Percentiles rank a stretch among this genome's conserved stretches.
These are phyloP conservation scores for Heptranchias perlo DNA, from an alignment of 2,113 vertebrate species.

Conservation along the genomic window DNA sequence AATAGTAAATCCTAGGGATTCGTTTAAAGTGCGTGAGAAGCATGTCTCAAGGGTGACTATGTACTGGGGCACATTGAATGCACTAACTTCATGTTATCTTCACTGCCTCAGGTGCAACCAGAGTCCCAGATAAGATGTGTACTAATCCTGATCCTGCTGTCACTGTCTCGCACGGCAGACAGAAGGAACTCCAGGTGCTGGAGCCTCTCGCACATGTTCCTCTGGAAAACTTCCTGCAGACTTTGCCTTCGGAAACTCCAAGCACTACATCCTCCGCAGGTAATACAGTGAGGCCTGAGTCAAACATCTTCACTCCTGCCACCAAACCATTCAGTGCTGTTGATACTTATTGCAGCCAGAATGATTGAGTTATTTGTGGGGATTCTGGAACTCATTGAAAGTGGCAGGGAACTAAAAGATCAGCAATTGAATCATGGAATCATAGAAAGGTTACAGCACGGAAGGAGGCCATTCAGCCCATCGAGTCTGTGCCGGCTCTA, in stretches of 20 bases:
- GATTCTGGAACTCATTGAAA: background rate
- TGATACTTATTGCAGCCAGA: background rate
- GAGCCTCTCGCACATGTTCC: constrained; percentile 79
- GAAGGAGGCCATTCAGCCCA: too few relatives aligned
- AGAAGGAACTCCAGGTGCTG: constrained; percentile 64
- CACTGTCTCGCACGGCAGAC: constrained; percentile 53
- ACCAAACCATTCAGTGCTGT: background rate
- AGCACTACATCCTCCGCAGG: constrained; percentile 38
- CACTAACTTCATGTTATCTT: background rate
- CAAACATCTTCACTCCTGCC: background rate
- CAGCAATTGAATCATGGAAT: too few relatives aligned
- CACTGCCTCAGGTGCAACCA: constrained; percentile 54
- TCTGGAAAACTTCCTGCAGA: constrained; percentile 83
- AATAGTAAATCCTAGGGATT: background rate
- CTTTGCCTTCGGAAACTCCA: constrained; percentile 61
- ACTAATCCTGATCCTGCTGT: constrained; percentile 39
- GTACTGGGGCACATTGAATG: background rate
- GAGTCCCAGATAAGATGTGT: constrained; percentile 55
- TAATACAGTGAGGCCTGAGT: background rate
- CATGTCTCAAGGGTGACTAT: background rate
- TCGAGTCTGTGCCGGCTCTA: too few relatives aligned
- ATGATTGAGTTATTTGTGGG: background rate
- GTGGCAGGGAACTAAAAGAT: background rate
- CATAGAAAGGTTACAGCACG: too few relatives aligned
- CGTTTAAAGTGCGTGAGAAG: background rate